Evolutionary conservation across 2,113 vertebrate species (phyloP), one percentile per base, ranked within the genome.

Genomic region (Numenius arquata): DNA sequence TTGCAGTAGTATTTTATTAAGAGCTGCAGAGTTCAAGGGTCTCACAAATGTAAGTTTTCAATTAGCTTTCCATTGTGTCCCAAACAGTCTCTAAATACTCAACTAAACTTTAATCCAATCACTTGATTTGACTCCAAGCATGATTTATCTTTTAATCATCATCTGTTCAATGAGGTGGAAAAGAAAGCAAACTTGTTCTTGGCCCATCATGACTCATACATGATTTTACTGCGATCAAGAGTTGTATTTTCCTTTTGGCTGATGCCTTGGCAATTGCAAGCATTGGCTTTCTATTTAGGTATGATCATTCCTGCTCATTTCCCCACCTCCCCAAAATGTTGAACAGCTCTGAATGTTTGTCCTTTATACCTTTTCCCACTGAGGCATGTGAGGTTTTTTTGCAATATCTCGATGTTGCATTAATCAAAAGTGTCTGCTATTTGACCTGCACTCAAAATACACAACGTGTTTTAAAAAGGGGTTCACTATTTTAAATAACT

Each of bases 111-210:
- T 92, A 87, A 92, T 95, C 95, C 94, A 90, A 65, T 96, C 88
- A 61, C 79, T 94, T 84, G 90, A 91, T 93, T 96, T 88, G 58
- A 92, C 95, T 96, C 96, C 96, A 97, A 62, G 92, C 53, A 74
- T 72, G 90, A 96, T 96, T 97, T 96, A 93, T 96, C 94, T 97
- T 95, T 74, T 63, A 94, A 94, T 95, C 94, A 77, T 95, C 96
- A 84, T 93, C 53, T 36, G 66, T 53, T 85, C 52, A 88, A 95
- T 61, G 88, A 91, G 82, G 53, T 80, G 45, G 84, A 94, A 90
- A 95, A 96, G 91, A 91, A 96, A 95, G 92, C 73, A 71, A 96
- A 83, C 85, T 95, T 76, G n/a, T 85, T 95, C 76, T 84, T 93
- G 82, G 77, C 82, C 87, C 56, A 38, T 88, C 89, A 56, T 95